These are phyloP conservation scores for Campoletis sonorensis DNA, from an alignment of 1,140 invertebrate species.

Conservation along the genomic window DNA sequence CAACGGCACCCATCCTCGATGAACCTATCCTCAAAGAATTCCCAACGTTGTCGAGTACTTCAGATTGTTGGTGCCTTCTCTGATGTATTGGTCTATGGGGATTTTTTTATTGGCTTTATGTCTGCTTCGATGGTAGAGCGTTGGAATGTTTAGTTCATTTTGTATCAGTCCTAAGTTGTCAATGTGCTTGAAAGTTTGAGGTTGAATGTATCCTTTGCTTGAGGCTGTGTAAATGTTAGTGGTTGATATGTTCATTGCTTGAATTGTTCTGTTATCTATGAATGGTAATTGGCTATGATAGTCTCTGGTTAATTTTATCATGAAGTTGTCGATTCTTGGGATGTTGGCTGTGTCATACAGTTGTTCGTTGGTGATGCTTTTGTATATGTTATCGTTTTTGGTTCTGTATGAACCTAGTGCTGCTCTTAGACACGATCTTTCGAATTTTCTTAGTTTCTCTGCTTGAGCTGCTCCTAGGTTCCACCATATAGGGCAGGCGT, in stretches of 20 bases:
- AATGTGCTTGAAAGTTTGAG: too few species aligned
- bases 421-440: slow-evolving; percentile 39
- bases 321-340: slow-evolving; percentile 46
- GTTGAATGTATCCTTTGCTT: too few species aligned
- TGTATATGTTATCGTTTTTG: background rate
- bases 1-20: too few species aligned
- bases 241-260: background rate
- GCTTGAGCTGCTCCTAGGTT: slow-evolving; percentile 28
- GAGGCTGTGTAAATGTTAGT: too few species aligned
- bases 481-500: slow-evolving; percentile 46
- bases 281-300: slow-evolving; percentile 27
- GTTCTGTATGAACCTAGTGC: background rate
- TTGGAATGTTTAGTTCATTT: too few species aligned
- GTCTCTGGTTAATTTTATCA: slow-evolving; percentile 34
- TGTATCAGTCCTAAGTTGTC: too few species aligned
- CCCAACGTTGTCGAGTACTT: too few species aligned
- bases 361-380: slow-evolving; percentile 17
- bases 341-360: slow-evolving; percentile 44
- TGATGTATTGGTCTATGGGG: too few species aligned
- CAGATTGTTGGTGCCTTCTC: too few species aligned
- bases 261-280: slow-evolving; percentile 26
- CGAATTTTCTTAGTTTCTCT: slow-evolving; percentile 39
- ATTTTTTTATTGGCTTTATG: too few species aligned
- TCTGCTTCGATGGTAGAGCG: too few species aligned
- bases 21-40: too few species aligned